These are phyloP conservation scores for Karalla daura DNA, from an alignment of 2,797 vertebrate species.

Conservation along the genomic window DNA sequence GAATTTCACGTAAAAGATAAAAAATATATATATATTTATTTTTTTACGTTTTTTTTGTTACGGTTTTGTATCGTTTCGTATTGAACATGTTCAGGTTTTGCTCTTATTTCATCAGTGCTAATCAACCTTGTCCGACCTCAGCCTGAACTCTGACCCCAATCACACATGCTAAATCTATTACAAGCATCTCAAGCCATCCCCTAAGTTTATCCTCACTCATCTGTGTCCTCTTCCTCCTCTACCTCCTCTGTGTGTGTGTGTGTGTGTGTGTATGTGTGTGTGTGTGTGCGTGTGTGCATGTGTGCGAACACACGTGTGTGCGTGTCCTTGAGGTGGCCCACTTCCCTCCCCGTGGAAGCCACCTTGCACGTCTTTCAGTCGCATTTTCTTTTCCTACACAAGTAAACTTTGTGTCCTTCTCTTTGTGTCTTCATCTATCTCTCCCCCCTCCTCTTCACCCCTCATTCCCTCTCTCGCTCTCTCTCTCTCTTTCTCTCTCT, in stretches of 20 bases:
- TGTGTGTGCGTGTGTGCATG: constrained; percentile 7
- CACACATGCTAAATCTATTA: not conserved
- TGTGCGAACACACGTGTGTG: constrained; percentile 19
- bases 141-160: constrained; percentile 31
- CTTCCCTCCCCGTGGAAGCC: constrained; percentile 46
- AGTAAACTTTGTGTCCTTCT: constrained; percentile 64
- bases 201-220: constrained; percentile 29
- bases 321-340: constrained; percentile 74
- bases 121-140: not conserved
- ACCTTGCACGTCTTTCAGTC: constrained; percentile 39
- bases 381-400: constrained; percentile 47
- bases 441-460: not conserved
- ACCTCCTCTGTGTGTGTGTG: constrained; percentile 13
- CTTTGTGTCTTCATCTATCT: constrained; percentile 42
- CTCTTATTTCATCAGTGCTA: not conserved
- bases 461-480: not conserved
- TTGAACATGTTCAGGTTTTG: not conserved
- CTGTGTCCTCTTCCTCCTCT: constrained; percentile 31
- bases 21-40: too few relatives aligned
- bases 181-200: constrained; percentile 7
- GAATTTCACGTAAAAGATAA: not conserved
- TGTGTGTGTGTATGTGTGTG: constrained; percentile 3
- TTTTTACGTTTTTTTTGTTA: not conserved
- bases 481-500: not conserved
- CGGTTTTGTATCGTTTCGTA: not conserved